Conservation (phyloP, 2,113 vertebrate species). For the Choloepus hoffmanni region DNA sequence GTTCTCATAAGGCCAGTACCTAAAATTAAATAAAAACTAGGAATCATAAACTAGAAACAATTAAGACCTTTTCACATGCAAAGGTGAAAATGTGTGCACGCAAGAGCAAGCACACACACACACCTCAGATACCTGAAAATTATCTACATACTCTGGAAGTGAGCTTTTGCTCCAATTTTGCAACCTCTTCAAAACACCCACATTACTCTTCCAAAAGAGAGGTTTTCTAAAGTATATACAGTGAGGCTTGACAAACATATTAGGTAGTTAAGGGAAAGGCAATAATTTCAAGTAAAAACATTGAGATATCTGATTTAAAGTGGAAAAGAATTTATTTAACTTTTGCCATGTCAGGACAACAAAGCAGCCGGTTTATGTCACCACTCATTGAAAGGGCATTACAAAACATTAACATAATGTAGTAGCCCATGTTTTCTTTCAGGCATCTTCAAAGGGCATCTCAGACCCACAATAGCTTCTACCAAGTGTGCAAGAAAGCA, state of each 20-base stretch:
- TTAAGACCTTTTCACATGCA: neutral
- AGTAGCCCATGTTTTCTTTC: slow-evolving; percentile 84
- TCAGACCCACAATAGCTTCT: slow-evolving; percentile 83
- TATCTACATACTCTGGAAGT: neutral
- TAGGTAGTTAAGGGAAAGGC: slow-evolving; percentile 67
- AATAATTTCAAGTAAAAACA: slow-evolving; percentile 86
- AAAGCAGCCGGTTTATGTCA: slow-evolving; percentile 87
- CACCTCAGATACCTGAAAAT: slow-evolving; percentile 32
- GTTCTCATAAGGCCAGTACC: slow-evolving; percentile 44
- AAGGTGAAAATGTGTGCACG: neutral
- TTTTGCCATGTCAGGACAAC: slow-evolving; percentile 86
- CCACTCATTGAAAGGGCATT: slow-evolving; percentile 83
- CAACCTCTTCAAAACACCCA: slow-evolving; percentile 18
- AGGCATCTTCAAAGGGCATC: slow-evolving; percentile 88
- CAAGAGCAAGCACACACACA: neutral
- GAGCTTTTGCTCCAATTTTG: slow-evolving; percentile 3
- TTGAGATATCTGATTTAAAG: slow-evolving; percentile 82
- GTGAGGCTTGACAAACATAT: neutral
- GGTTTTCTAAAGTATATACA: slow-evolving; percentile 22
- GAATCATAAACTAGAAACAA: neutral
- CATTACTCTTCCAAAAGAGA: neutral
- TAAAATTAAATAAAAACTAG: slow-evolving; percentile 53
- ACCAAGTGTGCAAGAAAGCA: slow-evolving; percentile 79
- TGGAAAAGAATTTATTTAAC: slow-evolving; percentile 87
- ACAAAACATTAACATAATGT: slow-evolving; percentile 90